phyloP scores from a whole-genome alignment of 2,797 vertebrate species.

The Cottoperca gobio region DNA sequence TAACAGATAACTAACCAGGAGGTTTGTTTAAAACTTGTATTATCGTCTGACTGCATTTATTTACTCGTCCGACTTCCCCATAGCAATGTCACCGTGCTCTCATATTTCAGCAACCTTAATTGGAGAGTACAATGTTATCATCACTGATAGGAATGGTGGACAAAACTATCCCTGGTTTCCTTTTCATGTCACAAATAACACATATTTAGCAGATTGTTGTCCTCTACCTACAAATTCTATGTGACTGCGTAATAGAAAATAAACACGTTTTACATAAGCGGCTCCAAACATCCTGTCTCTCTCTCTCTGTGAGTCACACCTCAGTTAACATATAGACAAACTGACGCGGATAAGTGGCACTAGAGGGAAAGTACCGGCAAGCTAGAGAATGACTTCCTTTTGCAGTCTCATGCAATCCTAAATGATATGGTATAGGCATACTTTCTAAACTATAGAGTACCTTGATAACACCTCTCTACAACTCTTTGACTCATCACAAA shows the following conservation, averaged over 20 bases:
- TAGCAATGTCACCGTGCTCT: background rate
- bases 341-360: slow-evolving; percentile 26
- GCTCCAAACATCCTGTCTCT: slow-evolving; percentile 4
- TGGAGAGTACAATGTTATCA: background rate
- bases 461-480: background rate
- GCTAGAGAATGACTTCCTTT: slow-evolving; percentile 19
- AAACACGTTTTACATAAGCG: background rate
- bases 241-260: background rate
- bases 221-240: background rate
- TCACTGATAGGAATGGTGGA: background rate
- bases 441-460: slow-evolving; percentile 9
- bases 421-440: slow-evolving; percentile 33
- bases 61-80: background rate
- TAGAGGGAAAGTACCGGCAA: slow-evolving; percentile 37
- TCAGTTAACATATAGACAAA: slow-evolving; percentile 14
- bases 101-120: background rate
- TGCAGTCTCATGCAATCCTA: background rate
- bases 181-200: background rate
- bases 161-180: background rate
- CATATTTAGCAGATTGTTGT: background rate
- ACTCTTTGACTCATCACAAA: background rate
- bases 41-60: background rate
- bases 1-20: background rate
- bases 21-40: background rate
- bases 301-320: slow-evolving; percentile 37